Conservation (phyloP, 2,113 vertebrate species). For the Anolis carolinensis region DNA sequence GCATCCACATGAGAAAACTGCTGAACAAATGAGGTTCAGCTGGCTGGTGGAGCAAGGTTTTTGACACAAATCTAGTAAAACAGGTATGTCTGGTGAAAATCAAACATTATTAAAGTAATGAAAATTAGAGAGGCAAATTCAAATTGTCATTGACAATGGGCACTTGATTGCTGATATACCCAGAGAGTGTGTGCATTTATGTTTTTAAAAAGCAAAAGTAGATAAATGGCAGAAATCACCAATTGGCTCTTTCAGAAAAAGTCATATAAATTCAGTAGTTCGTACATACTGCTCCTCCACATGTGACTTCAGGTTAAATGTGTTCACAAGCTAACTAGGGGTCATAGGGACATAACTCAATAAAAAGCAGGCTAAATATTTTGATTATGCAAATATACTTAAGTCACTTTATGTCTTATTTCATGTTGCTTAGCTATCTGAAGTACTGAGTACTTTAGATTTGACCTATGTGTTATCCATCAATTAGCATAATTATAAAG, state of each 20-base stretch:
- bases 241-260: background rate
- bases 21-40: background rate
- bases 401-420: conserved; percentile 31
- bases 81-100: background rate
- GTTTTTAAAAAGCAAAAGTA: background rate
- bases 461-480: conserved; percentile 10
- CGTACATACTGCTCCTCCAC: background rate
- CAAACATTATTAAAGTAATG: background rate
- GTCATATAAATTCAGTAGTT: conserved; percentile 4
- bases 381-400: conserved; percentile 29
- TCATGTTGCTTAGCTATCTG: background rate
- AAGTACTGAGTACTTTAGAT: conserved; percentile 38
- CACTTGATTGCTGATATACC: background rate
- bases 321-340: conserved; percentile 27
- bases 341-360: background rate
- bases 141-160: background rate
- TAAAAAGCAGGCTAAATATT: conserved; percentile 25
- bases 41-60: background rate
- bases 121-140: background rate
- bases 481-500: conserved; percentile 39
- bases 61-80: background rate
- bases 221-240: background rate
- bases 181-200: background rate
- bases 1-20: background rate
- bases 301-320: conserved; percentile 40